Base-by-base conservation (phyloP, 1,140 invertebrate species). In the Heliconius melpomene region DNA sequence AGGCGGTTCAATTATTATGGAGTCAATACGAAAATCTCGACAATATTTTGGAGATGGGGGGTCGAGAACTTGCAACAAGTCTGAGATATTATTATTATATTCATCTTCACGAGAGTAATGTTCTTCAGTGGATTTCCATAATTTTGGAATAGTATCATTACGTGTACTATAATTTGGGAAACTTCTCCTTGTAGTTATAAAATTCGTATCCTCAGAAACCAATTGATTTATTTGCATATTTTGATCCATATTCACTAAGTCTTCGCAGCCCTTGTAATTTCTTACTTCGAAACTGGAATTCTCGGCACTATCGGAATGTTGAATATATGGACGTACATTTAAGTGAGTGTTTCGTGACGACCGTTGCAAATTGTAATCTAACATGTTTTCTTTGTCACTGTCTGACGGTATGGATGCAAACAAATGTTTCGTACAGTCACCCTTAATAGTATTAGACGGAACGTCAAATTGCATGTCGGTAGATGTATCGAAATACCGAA, bases 191-290 rank as follows among this genome's bases (percentile, higher is more conserved):
- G 89, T 93, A n/a, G 90, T 83, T 76, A 92, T 81, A 82, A 90
- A 94, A 82, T 93, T 91, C 8, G 80, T 83, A 38, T 90, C 91
- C 13, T 90, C 88, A 74, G 82, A 89, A 50, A 89, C 87, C 23
- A 93, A 78, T 26, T 84, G 91, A 85, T 89, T 87, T 11, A 95
- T 93, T 86, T 89, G 94, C 81, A 94, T 95, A 89, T 94, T 94
- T 83, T 95, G 95, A 84, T 96, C 95, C 79, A 96, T 93, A 85
- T 95, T 95, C 11, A 95, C 93, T 81, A 97, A 88, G 94, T 97
- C 96, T 92, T 97, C 96, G 87, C 96, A 96, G 7, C 96, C 96
- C 87, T 95, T 95, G 77, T 95, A 96, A 72, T 94, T 84, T 32
- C 94, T 91, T 40, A 92, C 93, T 79, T 94, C 94, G 84, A 95